phyloP scores from a whole-genome alignment of 2,797 vertebrate genomes.

The Ficedula albicollis region DNA sequence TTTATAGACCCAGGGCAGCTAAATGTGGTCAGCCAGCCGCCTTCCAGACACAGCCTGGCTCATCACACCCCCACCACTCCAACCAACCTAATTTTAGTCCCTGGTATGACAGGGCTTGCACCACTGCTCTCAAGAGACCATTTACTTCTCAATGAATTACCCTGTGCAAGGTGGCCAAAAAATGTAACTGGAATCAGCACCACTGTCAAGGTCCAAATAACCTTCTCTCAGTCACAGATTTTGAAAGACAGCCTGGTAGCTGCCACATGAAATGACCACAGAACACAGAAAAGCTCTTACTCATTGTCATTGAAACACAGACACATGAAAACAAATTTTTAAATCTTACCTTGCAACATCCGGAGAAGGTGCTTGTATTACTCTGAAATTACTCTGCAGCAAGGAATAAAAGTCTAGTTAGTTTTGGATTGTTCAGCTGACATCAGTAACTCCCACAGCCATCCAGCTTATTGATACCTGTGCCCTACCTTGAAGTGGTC shows the following conservation, averaged over 20 bases:
- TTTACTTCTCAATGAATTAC: background rate
- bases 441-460: background rate
- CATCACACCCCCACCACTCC: background rate
- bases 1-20: background rate
- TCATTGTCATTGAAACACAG: background rate
- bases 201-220: background rate
- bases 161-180: background rate
- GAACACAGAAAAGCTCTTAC: background rate
- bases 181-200: background rate
- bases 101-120: background rate
- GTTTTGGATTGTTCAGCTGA: background rate
- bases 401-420: slow-evolving; percentile 33
- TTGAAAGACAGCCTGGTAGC: background rate
- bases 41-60: background rate
- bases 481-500: slow-evolving; percentile 88
- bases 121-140: background rate
- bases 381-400: slow-evolving; percentile 81
- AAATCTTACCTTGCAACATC: slow-evolving; percentile 82
- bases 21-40: background rate
- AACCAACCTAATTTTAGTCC: background rate
- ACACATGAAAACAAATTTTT: background rate
- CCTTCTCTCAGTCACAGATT: background rate
- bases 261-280: background rate
- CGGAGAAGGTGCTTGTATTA: slow-evolving; percentile 78
- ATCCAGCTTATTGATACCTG: rapidly evolving